Conservation (phyloP, 2,888 invertebrate species). For the Subacronicta megacephala region DNA sequence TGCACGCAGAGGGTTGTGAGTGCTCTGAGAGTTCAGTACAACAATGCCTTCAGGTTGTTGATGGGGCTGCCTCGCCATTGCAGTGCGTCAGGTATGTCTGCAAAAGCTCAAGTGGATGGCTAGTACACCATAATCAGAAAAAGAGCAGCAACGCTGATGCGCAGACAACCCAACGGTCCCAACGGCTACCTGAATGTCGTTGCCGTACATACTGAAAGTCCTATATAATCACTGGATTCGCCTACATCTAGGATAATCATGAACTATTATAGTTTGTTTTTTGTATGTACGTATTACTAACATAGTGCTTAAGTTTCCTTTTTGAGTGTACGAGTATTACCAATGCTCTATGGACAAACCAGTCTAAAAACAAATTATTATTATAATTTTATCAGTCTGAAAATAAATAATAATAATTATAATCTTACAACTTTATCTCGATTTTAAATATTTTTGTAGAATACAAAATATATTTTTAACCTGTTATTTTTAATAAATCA, state of each 20-base stretch:
- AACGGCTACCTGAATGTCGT: not conserved
- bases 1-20: constrained; percentile 5
- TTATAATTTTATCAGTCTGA: too few relatives aligned
- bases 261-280: not conserved
- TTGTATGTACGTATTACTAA: not conserved
- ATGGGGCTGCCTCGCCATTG: constrained; percentile 1
- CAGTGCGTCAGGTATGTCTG: not conserved
- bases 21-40: constrained; percentile 5
- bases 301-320: not conserved
- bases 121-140: not conserved
- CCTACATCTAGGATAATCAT: not conserved
- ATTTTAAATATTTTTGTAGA: too few relatives aligned
- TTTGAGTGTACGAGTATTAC: too few relatives aligned
- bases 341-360: not conserved
- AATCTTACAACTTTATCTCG: too few relatives aligned
- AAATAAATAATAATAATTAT: too few relatives aligned
- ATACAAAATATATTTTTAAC: too few relatives aligned
- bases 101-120: not conserved
- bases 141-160: constrained; percentile 1
- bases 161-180: not conserved
- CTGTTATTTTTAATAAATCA: too few relatives aligned
- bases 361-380: too few relatives aligned
- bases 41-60: constrained; percentile 4
- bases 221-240: not conserved
- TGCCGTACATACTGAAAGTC: not conserved